phyloP scores from a whole-genome alignment of 53 echinoderm and acorn worm species.

The Pentamera pediparva region DNA sequence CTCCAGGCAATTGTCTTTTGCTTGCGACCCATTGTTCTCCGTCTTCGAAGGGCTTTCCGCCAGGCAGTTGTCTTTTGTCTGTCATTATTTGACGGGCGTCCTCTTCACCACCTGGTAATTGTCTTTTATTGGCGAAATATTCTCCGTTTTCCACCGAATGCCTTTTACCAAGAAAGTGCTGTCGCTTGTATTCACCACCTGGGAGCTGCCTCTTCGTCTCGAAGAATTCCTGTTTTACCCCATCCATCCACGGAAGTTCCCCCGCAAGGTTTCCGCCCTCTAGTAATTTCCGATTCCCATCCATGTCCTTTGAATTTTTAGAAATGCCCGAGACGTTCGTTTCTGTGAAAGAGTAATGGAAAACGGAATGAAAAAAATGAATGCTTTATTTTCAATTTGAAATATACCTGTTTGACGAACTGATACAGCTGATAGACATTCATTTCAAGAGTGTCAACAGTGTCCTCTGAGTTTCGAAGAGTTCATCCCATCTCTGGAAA shows the following conservation, averaged over 20 bases:
- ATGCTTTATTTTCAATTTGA: no score
- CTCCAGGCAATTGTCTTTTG: slow-evolving; percentile 39
- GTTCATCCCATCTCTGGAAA: no score
- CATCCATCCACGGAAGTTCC: no score
- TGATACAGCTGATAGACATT: no score
- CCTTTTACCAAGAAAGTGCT: slow-evolving; percentile 60
- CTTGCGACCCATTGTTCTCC: slow-evolving; percentile 53
- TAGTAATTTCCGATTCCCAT: slow-evolving; percentile 8
- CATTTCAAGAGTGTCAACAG: no score
- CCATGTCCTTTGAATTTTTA: no score
- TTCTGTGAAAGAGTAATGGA: no score
- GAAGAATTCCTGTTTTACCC: slow-evolving; percentile 52
- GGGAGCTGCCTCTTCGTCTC: slow-evolving; percentile 57
- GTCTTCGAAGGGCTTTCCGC: slow-evolving; percentile 33
- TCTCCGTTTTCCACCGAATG: slow-evolving; percentile 56
- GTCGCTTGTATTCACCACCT: slow-evolving; percentile 45
- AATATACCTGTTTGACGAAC: no score
- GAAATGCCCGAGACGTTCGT: no score
- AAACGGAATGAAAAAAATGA: no score
- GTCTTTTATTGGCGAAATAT: slow-evolving; percentile 57
- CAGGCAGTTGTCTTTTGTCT: slow-evolving; percentile 35
- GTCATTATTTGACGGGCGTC: no score
- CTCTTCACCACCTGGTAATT: slow-evolving; percentile 43
- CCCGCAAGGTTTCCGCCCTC: slow-evolving; percentile 22
- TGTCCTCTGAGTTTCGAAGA: no score